These are phyloP conservation scores for Oryzias dopingdopingensis DNA, from an alignment of 2,797 vertebrate genomes.

Conservation along the genomic window DNA sequence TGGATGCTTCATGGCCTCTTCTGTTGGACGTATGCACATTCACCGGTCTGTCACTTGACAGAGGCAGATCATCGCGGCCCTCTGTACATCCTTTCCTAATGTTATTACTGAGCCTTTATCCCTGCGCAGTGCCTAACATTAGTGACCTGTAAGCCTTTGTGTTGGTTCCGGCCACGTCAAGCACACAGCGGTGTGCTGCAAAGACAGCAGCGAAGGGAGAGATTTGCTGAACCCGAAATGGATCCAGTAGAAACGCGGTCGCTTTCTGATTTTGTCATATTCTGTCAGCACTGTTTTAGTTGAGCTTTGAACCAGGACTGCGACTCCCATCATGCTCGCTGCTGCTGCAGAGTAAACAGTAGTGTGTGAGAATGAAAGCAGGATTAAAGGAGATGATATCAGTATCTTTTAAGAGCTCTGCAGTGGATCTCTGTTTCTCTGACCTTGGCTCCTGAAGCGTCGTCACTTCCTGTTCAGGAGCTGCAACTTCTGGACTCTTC, in stretches of 20 bases:
- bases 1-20: no score
- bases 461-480: no score
- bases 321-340: constrained; percentile 14
- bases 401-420: no score
- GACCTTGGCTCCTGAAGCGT: no score
- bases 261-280: not conserved
- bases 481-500: no score
- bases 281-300: not conserved
- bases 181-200: not conserved
- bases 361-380: no score
- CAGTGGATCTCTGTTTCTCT: no score
- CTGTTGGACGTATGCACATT: no score
- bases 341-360: no score
- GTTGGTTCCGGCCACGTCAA: constrained; percentile 10
- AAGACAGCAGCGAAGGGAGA: not conserved
- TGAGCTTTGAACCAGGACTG: constrained; percentile 1
- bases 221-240: not conserved
- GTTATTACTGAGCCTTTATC: constrained; percentile 27
- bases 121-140: constrained; percentile 28
- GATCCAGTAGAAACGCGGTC: not conserved
- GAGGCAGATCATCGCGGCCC: not conserved
- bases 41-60: not conserved
- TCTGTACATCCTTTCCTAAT: not conserved
- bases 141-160: constrained; percentile 43
- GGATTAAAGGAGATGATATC: no score